A percentile compares a stretch with the other conserved stretches of the same genome.
Evolutionary conservation across 2,113 vertebrate genomes (phyloP).

Genomic region (Rallus limicola): DNA sequence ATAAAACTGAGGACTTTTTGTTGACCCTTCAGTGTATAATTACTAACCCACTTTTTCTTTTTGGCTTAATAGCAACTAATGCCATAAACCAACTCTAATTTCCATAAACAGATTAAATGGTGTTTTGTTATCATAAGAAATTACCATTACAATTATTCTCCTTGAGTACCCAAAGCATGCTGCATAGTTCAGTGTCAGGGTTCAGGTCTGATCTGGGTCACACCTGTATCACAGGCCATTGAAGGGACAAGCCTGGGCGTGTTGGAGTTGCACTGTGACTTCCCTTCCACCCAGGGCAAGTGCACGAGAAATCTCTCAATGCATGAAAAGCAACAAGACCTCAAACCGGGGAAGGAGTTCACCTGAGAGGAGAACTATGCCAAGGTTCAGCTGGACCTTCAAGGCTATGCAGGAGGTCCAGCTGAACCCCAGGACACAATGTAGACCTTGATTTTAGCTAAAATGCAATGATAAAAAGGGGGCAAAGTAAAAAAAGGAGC

Average conservation of each 20-base stretch:
- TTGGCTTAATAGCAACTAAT: neutral
- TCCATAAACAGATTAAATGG: neutral
- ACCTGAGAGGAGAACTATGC: neutral
- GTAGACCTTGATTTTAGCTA: neutral
- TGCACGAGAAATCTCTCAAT: neutral
- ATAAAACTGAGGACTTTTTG: neutral
- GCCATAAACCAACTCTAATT: neutral
- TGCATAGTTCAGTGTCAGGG: neutral
- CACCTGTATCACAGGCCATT: neutral
- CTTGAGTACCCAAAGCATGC: neutral
- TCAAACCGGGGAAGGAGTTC: neutral
- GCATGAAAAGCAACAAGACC: accelerated
- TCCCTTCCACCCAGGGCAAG: neutral
- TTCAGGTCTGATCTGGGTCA: neutral
- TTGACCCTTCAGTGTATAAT: neutral
- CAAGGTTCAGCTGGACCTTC: too few relatives aligned
- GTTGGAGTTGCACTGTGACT: neutral
- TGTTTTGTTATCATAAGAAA: neutral
- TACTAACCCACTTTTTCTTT: neutral
- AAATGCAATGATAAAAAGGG: neutral
- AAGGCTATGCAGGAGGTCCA: neutral
- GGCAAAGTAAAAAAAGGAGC: neutral
- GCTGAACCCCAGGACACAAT: neutral
- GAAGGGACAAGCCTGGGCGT: neutral
- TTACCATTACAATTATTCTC: neutral